These are phyloP conservation scores for Acrocera orbiculus DNA, from an alignment of 2,888 invertebrate species.

Conservation along the genomic window DNA sequence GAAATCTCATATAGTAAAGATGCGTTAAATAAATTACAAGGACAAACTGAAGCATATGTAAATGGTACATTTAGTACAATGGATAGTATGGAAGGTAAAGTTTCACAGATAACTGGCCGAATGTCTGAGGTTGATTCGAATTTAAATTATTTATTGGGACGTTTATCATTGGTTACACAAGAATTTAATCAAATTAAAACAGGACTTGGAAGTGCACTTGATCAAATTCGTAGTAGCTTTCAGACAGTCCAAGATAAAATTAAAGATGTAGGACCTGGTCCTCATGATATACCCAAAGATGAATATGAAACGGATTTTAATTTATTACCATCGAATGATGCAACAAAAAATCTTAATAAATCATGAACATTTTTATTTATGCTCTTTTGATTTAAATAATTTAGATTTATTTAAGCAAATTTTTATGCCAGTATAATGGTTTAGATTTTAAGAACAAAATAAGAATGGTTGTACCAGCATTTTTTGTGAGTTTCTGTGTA, in stretches of 20 bases:
- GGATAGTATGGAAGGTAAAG: conserved; percentile 63
- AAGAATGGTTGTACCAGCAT: too few relatives aligned
- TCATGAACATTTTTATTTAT: too few relatives aligned
- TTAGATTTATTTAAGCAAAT: too few relatives aligned
- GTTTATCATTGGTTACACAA: conserved; percentile 61
- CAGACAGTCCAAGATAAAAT: conserved; percentile 40
- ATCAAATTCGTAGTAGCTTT: conserved; percentile 49
- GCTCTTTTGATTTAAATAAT: too few relatives aligned
- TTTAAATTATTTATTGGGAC: conserved; percentile 63
- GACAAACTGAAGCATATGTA: conserved; percentile 60
- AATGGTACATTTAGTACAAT: conserved; percentile 60
- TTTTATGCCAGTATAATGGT: too few relatives aligned
- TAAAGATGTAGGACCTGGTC: conserved; percentile 38
- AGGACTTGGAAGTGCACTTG: conserved; percentile 53
- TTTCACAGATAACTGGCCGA: conserved; percentile 54
- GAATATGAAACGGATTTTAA: conserved; percentile 25
- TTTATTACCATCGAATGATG: conserved; percentile 22
- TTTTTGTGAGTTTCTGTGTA: too few relatives aligned
- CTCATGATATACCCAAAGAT: conserved; percentile 35
- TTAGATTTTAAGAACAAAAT: too few relatives aligned
- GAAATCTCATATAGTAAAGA: conserved; percentile 61
- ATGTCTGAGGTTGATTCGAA: conserved; percentile 66
- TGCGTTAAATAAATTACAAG: conserved; percentile 51
- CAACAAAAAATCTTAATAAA: conserved; percentile 8
- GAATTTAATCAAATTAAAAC: conserved; percentile 69